Evolutionary conservation across 1,140 invertebrate genomes (phyloP).

Genomic region (Diorhabda elongata): DNA sequence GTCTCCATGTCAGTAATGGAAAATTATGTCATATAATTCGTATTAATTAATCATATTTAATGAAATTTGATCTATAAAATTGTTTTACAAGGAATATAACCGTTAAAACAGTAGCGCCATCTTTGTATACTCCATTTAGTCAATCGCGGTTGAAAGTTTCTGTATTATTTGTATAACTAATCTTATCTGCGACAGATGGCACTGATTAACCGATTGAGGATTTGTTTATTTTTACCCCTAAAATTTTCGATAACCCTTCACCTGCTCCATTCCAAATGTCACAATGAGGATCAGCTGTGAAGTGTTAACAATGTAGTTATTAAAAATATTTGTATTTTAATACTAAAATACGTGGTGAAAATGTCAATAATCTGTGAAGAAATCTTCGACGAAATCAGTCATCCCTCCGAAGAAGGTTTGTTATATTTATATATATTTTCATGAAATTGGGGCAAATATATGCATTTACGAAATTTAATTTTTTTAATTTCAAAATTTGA

Average conservation of each 20-base stretch:
- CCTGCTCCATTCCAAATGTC: conserved; percentile 16
- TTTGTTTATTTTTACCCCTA: conserved; percentile 31
- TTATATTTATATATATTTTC: conserved; percentile 18
- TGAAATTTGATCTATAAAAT: too few species aligned
- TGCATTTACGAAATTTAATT: background rate
- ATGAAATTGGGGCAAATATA: conserved; percentile 11
- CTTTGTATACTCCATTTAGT: too few species aligned
- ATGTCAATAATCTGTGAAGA: conserved; percentile 65
- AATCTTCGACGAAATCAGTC: conserved; percentile 75
- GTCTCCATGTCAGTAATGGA: too few species aligned
- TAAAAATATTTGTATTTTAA: background rate
- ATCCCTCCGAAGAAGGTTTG: conserved; percentile 73
- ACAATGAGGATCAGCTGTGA: conserved; percentile 24
- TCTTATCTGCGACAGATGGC: conserved; percentile 15
- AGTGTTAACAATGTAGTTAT: background rate
- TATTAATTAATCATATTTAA: too few species aligned
- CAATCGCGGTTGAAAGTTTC: too few species aligned
- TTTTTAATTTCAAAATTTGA: too few species aligned
- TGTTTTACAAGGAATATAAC: too few species aligned
- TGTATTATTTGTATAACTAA: too few species aligned
- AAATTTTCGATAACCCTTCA: conserved; percentile 16
- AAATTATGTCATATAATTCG: too few species aligned
- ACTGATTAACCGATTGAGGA: conserved; percentile 14
- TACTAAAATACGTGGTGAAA: conserved; percentile 10
- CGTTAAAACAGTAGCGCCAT: too few species aligned